Evolutionary conservation across 2,888 invertebrate species (phyloP).

Genomic region (Lissocephala sabroskyi): DNA sequence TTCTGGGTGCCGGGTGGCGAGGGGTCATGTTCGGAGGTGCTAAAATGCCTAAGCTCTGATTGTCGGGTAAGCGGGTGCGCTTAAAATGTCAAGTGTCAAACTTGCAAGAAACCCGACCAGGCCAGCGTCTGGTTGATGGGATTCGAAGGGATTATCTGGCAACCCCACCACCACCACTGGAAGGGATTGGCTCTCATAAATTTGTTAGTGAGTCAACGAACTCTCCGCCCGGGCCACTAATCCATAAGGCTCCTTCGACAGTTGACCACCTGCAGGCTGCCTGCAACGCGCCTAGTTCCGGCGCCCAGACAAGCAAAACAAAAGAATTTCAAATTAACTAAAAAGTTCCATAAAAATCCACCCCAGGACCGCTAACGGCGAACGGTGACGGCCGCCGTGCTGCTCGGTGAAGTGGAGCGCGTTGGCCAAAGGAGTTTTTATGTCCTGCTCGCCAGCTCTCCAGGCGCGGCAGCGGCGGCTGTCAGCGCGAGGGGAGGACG

Average conservation of each 20-base stretch:
- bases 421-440: background rate
- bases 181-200: background rate
- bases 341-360: slow-evolving; percentile 58
- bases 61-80: slow-evolving; percentile 33
- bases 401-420: slow-evolving; percentile 59
- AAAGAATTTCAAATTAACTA: slow-evolving; percentile 60
- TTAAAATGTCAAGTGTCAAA: slow-evolving; percentile 26
- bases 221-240: slow-evolving; percentile 40
- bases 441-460: slow-evolving; percentile 6
- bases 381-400: background rate
- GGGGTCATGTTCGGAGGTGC: slow-evolving; percentile 24
- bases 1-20: too few species aligned
- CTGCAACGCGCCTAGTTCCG: slow-evolving; percentile 38
- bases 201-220: slow-evolving; percentile 39
- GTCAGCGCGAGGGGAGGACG: background rate
- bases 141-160: slow-evolving; percentile 9
- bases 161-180: too few species aligned
- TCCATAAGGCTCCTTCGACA: slow-evolving; percentile 39
- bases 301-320: slow-evolving; percentile 41
- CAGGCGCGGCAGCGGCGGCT: background rate
- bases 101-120: slow-evolving; percentile 6
- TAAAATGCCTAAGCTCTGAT: slow-evolving; percentile 42
- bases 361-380: slow-evolving; percentile 29
- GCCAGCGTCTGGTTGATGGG: slow-evolving; percentile 19
- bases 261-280: slow-evolving; percentile 42